Percentiles rank a stretch among this genome's conserved stretches.
Evolutionary conservation across 2,113 vertebrate genomes (phyloP).

Genomic region (Nansenia antarctica): DNA sequence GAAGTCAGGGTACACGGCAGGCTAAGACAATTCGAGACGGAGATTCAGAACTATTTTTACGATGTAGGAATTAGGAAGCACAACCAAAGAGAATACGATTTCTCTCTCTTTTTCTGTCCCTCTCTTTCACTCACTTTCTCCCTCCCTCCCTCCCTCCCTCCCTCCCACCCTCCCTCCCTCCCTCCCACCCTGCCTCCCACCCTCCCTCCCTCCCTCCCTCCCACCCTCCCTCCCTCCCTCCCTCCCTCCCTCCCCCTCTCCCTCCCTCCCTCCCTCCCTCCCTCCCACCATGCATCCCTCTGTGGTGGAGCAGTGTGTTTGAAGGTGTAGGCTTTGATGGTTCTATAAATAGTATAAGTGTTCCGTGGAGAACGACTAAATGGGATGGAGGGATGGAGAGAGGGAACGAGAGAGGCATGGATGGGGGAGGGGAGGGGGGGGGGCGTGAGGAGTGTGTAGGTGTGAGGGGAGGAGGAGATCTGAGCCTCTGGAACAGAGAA

Average conservation of each 20-base stretch:
- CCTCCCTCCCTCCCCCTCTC: constrained; percentile 19
- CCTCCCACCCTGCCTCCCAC: constrained; percentile 1
- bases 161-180: constrained; percentile 30
- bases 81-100: not conserved
- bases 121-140: not conserved
- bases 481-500: not conserved
- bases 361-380: not conserved
- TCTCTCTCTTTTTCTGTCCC: not conserved
- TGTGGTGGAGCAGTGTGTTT: constrained; percentile 40
- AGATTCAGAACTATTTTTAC: too few relatives aligned
- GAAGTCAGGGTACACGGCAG: too few relatives aligned
- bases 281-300: constrained; percentile 30
- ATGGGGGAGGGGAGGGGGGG: not conserved
- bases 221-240: constrained; percentile 34
- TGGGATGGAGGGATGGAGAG: not conserved
- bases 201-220: constrained; percentile 21
- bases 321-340: constrained; percentile 69
- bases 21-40: too few relatives aligned
- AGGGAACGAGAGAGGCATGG: not conserved
- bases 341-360: constrained; percentile 59
- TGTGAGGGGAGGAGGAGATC: not conserved
- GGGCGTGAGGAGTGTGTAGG: not conserved
- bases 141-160: not conserved
- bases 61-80: too few relatives aligned
- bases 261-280: constrained; percentile 28